These are phyloP conservation scores for Eumacrocentrus americanus DNA, from an alignment of 2,888 invertebrate genomes.

Conservation along the genomic window DNA sequence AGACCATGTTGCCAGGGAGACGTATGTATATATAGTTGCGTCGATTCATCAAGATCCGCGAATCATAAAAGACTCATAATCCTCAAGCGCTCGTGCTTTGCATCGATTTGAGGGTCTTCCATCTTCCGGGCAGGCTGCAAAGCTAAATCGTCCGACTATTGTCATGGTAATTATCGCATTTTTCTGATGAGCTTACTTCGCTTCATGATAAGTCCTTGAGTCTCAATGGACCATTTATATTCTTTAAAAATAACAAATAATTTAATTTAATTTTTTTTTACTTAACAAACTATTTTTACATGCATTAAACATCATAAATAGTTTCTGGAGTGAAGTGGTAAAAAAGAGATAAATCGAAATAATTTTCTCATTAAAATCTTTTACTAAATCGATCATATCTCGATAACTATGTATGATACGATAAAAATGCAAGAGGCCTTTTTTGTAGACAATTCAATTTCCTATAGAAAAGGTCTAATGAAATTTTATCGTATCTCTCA, in stretches of 20 bases:
- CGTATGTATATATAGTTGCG: constrained; percentile 24
- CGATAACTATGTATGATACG: too few relatives aligned
- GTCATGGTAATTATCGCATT: constrained; percentile 50
- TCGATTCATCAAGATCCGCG: constrained; percentile 54
- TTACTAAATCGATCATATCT: too few relatives aligned
- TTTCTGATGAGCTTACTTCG: constrained; percentile 15
- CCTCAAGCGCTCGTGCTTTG: constrained; percentile 45
- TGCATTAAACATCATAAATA: background rate
- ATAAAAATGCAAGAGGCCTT: too few relatives aligned
- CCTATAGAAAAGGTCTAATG: too few relatives aligned
- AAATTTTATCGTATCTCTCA: too few relatives aligned
- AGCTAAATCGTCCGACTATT: constrained; percentile 43
- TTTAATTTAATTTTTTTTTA: background rate
- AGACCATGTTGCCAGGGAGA: background rate
- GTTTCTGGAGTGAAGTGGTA: too few relatives aligned
- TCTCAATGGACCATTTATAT: background rate
- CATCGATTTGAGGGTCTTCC: constrained; percentile 38
- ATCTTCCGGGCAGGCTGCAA: constrained; percentile 23
- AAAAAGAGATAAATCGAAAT: too few relatives aligned
- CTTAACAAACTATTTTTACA: background rate
- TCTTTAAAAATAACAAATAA: background rate
- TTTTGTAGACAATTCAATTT: too few relatives aligned
- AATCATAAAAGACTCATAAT: constrained; percentile 54
- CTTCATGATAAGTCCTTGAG: background rate
- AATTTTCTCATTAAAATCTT: too few relatives aligned